Evolutionary conservation across 1,140 invertebrate genomes (phyloP), one percentile per base, ranked within the genome.

Genomic region (Drosophila yakuba): DNA sequence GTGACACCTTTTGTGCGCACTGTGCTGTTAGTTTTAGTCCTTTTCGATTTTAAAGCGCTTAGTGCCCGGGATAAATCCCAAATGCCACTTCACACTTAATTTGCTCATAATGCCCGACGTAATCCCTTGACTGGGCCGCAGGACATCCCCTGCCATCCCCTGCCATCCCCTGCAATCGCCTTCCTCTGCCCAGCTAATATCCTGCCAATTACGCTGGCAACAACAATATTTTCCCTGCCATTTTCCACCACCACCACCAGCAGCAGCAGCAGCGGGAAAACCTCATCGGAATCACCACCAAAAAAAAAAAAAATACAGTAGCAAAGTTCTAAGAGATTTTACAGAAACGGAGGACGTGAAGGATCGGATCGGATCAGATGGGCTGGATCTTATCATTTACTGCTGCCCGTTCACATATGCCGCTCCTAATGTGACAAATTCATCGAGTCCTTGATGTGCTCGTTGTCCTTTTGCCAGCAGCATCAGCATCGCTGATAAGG

Each of bases 21-120:
- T 69, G 66, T 45, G 44, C 44, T 74, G 44, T 68, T 63, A 75
- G 44, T 48, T 43, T 41, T 74, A 3, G 32, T 73, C 68, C 36
- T 58, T 50, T 45, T 54, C 36, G 57, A 77, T 61, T 77, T 77
- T 77, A 77, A 76, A 76, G 74, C 74, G 74, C 68, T 82, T 88
- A 67, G 56, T 67, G 75, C 56, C 69, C 57, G 41, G 62, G 35
- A 77, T 72, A 82, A 82, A 67, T 89, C 84, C 73, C 84, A 83
- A 89, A 89, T 89, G 85, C 74, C 84, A 89, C 84, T 89, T 89
- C 84, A 89, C 84, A 89, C 84, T 89, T 89, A 89, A 89, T 89
- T 89, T 89, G 85, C 74, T 89, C 85, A 80, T 89, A 89, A 88
- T 88, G 84, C 84, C 69, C 85, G 14, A 35, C 80, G 77, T 88